Percentiles rank a stretch among this genome's conserved stretches.
Conservation (phyloP, 2,797 vertebrate species). For the Podargus strigoides region DNA sequence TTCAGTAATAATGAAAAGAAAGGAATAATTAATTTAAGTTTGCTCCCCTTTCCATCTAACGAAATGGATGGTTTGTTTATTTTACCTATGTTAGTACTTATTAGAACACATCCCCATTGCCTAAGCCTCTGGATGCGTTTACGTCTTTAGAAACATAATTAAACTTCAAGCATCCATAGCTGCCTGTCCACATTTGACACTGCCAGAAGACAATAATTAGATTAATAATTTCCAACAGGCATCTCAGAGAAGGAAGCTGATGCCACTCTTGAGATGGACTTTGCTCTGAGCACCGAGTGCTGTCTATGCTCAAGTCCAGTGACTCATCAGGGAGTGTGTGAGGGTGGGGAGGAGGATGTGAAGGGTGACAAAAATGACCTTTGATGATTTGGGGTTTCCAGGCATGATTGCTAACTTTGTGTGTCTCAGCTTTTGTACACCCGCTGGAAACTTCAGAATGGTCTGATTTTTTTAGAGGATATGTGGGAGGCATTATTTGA, state of each 20-base stretch:
- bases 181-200: neutral
- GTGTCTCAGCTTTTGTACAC: neutral
- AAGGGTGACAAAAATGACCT: neutral
- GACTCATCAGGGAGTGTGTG: neutral
- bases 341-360: fast-evolving
- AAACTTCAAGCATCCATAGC: conserved; percentile 26
- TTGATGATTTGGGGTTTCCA: neutral
- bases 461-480: neutral
- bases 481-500: neutral
- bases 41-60: neutral
- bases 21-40: neutral
- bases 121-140: conserved; percentile 3
- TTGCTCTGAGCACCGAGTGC: neutral
- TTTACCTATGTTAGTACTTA: neutral
- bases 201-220: neutral
- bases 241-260: neutral
- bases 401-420: neutral
- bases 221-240: neutral
- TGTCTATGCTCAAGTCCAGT: neutral
- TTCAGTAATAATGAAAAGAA: neutral
- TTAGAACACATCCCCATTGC: neutral
- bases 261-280: neutral
- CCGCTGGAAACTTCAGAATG: neutral
- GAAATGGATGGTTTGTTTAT: neutral
- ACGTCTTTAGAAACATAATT: conserved; percentile 48